These are phyloP conservation scores for Eupithecia exiguata DNA, from an alignment of 2,888 invertebrate species.

Conservation along the genomic window DNA sequence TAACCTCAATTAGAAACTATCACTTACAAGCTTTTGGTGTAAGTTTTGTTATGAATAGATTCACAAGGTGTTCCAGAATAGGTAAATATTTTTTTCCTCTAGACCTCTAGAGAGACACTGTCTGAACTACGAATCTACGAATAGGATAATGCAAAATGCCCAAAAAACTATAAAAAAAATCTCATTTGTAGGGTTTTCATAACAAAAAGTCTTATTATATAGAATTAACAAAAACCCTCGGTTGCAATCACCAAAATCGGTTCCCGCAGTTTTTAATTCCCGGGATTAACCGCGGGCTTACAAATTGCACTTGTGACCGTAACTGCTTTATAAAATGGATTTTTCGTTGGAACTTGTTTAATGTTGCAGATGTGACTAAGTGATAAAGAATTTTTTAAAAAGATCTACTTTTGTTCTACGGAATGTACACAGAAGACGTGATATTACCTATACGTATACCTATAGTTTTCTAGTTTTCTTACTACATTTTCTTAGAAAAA, in stretches of 20 bases:
- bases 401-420: not conserved
- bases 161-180: too few relatives aligned
- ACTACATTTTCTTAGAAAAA: not conserved
- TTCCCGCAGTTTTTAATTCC: not conserved
- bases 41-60: not conserved
- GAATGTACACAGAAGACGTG: not conserved
- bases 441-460: too few relatives aligned
- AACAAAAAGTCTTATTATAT: too few relatives aligned
- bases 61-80: not conserved
- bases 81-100: not conserved
- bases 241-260: conserved; percentile 5
- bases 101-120: too few relatives aligned
- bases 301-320: conserved; percentile 32
- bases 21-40: not conserved
- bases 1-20: not conserved
- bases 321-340: conserved; percentile 25
- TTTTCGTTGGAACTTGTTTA: conserved; percentile 7
- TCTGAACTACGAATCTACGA: too few relatives aligned
- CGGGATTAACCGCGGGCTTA: conserved; percentile 43
- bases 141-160: too few relatives aligned
- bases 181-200: too few relatives aligned
- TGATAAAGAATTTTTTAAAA: not conserved
- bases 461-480: too few relatives aligned
- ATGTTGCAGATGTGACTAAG: not conserved
- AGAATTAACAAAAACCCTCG: too few relatives aligned